phyloP scores from a whole-genome alignment of 2,888 invertebrate genomes.

The Ochropleura leucogaster region DNA sequence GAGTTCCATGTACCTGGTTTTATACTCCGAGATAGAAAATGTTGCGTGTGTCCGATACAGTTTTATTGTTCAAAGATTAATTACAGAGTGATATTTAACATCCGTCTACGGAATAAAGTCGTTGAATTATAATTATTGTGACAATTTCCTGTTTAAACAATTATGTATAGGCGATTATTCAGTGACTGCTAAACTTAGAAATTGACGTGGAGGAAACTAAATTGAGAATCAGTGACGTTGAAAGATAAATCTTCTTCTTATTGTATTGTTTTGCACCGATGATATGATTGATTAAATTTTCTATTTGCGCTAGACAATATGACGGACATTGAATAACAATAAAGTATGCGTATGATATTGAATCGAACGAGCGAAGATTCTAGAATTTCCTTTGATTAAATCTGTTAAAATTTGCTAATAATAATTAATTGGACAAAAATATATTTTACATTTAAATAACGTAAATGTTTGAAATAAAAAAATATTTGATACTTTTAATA shows the following conservation, averaged over 20 bases:
- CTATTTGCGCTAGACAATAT: slow-evolving; percentile 7
- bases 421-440: background rate
- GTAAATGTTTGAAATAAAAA: background rate
- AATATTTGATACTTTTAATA: background rate
- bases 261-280: slow-evolving; percentile 30
- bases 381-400: background rate
- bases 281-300: slow-evolving; percentile 13
- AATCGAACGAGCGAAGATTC: background rate
- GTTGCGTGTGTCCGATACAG: slow-evolving; percentile 57
- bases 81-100: slow-evolving; percentile 67
- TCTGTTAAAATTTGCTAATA: no score
- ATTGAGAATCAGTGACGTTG: slow-evolving; percentile 39
- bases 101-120: slow-evolving; percentile 55
- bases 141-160: slow-evolving; percentile 55
- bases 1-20: slow-evolving; percentile 60
- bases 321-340: background rate
- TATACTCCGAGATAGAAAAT: slow-evolving; percentile 66
- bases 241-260: slow-evolving; percentile 45
- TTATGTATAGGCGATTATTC: slow-evolving; percentile 16
- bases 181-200: slow-evolving; percentile 26
- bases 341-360: background rate
- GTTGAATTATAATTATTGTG: slow-evolving; percentile 52
- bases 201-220: slow-evolving; percentile 42
- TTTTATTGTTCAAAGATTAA: slow-evolving; percentile 68
- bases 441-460: background rate